Percentiles rank a stretch among this genome's conserved stretches.
phyloP scores from a whole-genome alignment of 2,113 vertebrate species.

The Chrysochloris asiatica region DNA sequence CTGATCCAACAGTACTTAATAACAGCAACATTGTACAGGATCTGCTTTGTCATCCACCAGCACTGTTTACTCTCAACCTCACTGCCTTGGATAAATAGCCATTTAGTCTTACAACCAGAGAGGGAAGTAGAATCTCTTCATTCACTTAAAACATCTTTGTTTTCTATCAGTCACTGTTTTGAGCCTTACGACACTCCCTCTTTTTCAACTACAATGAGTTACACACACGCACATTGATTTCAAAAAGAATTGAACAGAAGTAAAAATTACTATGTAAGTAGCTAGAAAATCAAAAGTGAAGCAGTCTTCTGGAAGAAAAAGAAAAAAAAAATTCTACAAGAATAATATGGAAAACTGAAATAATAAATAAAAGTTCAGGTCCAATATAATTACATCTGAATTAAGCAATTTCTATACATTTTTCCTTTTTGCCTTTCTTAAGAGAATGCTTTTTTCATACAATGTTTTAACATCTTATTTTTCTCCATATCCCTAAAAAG shows the following conservation, averaged over 20 bases:
- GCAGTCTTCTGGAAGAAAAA: neutral
- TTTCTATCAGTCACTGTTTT: neutral
- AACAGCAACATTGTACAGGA: too few relatives aligned
- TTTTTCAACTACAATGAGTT: neutral
- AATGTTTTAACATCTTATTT: neutral
- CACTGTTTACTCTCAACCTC: neutral
- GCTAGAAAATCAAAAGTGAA: neutral
- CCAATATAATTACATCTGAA: neutral
- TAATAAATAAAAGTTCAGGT: neutral
- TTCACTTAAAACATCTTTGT: neutral
- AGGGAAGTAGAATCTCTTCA: neutral
- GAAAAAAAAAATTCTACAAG: neutral
- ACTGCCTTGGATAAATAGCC: neutral
- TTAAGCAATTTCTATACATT: neutral
- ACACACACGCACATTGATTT: neutral
- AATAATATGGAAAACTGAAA: neutral
- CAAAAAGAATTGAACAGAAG: neutral
- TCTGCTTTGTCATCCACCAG: neutral
- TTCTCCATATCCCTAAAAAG: neutral
- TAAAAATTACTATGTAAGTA: neutral
- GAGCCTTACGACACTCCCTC: neutral
- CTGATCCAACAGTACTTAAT: too few relatives aligned
- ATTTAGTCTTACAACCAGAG: neutral
- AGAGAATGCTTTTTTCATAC: neutral
- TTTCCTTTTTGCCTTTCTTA: neutral